Evolutionary conservation across 2,797 vertebrate genomes (phyloP).

Genomic region (Onychomys leucogaster): DNA sequence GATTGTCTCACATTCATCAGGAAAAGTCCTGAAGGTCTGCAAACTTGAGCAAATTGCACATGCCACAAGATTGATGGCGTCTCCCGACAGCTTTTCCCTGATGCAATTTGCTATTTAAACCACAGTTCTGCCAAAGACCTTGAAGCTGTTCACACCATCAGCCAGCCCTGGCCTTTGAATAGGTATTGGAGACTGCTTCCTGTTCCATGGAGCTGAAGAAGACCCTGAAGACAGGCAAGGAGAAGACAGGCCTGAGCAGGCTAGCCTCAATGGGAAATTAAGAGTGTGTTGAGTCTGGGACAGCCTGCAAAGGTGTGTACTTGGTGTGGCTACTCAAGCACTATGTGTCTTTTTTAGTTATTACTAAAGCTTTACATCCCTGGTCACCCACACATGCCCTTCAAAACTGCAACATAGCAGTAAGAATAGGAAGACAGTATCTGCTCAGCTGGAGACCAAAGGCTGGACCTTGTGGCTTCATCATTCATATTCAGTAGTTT

Average conservation of each 20-base stretch:
- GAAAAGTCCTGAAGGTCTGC: constrained; percentile 73
- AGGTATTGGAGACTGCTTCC: background rate
- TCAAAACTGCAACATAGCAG: background rate
- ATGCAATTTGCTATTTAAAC: constrained; percentile 73
- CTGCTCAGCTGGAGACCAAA: background rate
- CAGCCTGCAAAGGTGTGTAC: background rate
- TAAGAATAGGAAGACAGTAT: background rate
- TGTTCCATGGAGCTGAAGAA: background rate
- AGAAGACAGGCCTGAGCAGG: background rate
- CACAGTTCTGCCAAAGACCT: constrained; percentile 68
- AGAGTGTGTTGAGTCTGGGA: background rate
- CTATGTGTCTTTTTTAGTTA: background rate
- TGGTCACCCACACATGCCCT: background rate
- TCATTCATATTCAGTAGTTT: background rate
- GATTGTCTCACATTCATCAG: constrained; percentile 73
- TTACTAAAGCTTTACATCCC: background rate
- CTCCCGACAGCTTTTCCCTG: constrained; percentile 65
- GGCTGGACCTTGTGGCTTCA: rapidly evolving
- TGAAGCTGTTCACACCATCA: constrained; percentile 42
- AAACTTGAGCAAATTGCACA: constrained; percentile 70
- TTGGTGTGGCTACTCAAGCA: background rate
- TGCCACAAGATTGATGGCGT: constrained; percentile 71
- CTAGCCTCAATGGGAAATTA: background rate
- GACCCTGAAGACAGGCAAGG: background rate
- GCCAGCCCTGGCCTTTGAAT: background rate